Evolutionary conservation across 92 coral and sea anemone species (phyloP), one percentile per base, ranked within the genome.

Genomic region (Palythoa grandis): DNA sequence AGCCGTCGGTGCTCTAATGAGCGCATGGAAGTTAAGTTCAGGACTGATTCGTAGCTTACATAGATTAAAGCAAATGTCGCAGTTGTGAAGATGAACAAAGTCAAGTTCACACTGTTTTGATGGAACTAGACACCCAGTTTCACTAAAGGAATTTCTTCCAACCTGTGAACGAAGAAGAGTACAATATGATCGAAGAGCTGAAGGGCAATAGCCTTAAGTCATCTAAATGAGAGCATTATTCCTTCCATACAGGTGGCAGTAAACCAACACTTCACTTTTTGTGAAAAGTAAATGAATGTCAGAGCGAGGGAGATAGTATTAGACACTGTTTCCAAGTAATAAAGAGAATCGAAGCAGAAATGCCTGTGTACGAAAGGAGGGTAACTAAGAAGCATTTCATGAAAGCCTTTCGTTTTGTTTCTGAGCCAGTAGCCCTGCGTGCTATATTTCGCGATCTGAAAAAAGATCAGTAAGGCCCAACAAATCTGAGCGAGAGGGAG

Each of bases 231-330:
- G 91, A 77, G 35, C 88, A 89, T 66, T 84, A 84, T 69, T 40
- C 73, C 20, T 85, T 83, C 69, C 78, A 89, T 58, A 69, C 72
- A 53, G 88, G 92, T 77, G 92, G 92, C 24, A 85, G 78, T 52
- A 89, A 89, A 88, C 85, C 56, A 52, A 89, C 86, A 70, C 61
- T 89, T 76, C 92, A 89, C 86, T 89, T 89, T 70, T 57, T 89
- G 24, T 89, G 89, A 86, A 57, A 13, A 13, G 16, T 57, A 13
- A 13, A 13, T 10, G 63, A 57, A 10, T 10, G 17, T 10, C 16
- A 57, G 15, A 13, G 17, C 16, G 63, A 57, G 17, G 63, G 63
- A 13, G 63, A 57, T 10, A 57, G 2, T 6, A 6, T 56, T 13
- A 3, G 0, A 15, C 13, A 13, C 0, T 57, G 11, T 13, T 3